phyloP scores from a whole-genome alignment of 1,140 invertebrate genomes.

The Panonychus citri region DNA sequence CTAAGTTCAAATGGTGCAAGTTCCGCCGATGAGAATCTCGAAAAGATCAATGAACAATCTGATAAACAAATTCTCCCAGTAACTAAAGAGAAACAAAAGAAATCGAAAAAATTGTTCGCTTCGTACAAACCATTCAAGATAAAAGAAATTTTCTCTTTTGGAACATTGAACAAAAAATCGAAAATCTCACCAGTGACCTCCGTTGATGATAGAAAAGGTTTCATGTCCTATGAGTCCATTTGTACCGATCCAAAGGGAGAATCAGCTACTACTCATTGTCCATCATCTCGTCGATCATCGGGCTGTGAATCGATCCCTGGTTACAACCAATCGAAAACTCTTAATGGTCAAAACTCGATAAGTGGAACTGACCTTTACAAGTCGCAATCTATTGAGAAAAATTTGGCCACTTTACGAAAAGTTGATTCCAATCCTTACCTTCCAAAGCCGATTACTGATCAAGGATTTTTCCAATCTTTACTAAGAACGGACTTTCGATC shows the following conservation, averaged over 20 bases:
- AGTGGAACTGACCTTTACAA: not conserved
- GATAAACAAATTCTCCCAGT: too few species aligned
- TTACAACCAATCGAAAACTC: too few species aligned
- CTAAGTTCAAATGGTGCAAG: not conserved
- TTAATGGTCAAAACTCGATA: too few species aligned
- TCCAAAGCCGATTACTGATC: not conserved
- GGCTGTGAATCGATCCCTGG: too few species aligned
- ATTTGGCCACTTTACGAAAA: not conserved
- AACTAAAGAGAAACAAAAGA: not conserved
- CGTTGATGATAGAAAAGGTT: too few species aligned
- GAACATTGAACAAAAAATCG: constrained; percentile 7
- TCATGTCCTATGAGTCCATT: too few species aligned
- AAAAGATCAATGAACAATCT: too few species aligned
- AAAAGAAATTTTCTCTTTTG: constrained; percentile 13
- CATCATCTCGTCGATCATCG: too few species aligned
- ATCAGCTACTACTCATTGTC: too few species aligned
- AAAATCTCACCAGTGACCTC: not conserved
- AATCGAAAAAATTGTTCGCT: not conserved
- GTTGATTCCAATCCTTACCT: not conserved
- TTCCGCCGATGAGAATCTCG: not conserved
- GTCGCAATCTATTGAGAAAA: not conserved
- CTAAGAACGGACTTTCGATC: not conserved
- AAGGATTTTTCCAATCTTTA: not conserved
- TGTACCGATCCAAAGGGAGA: too few species aligned
- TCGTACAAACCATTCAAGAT: constrained; percentile 8